Base-by-base conservation (phyloP, 2,113 vertebrate species). In the Eptesicus fuscus region DNA sequence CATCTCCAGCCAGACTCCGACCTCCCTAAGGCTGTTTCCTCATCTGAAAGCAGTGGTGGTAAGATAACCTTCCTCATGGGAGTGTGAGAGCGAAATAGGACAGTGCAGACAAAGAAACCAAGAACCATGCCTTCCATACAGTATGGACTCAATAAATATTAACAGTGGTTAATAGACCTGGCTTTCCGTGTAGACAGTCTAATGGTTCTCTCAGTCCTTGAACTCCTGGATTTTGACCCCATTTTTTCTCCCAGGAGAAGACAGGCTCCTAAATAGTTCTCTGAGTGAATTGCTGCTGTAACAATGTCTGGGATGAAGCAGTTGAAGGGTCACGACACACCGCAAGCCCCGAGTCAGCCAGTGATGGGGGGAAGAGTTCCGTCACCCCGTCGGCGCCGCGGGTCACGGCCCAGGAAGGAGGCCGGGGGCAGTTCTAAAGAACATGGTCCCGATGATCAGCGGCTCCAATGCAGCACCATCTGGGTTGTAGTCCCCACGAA, bases 211-310 rank as follows among this genome's bases (percentile, higher is more conserved):
- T 94, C 63, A 56, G n/a, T 85, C 30, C 49, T 89, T 56, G 51
- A 76, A 93, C 32, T 32, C 40, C 42, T 77, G 53, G 59, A 89
- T 83, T 82, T 71, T 56, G 63, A 70, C 20, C 69, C 77, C 35
- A 28, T 32, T 56, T 71, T 84, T 77, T 23, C 70, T 88, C 63
- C 67, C 11, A 77, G 44, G 28, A 88, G 49, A 85, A 91, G 69
- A 78, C 22, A 78, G 65, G 44, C 16, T 79, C 69, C 17, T 70
- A 42, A 51, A 53, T 17, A 67, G 17, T 63, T 76, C 56, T 28
- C 44, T 76, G 56, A 51, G 77, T 25, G 79, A 69, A 67, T 56
- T 7, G 2, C 22, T 37, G 4, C 25, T 91, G 74, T 56, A 83
- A 9, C 59, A n/a, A 83, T 67, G 70, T 32, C 42, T 61, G 47